Conservation (phyloP, 2,113 vertebrate genomes). For the Siniperca knerii region DNA sequence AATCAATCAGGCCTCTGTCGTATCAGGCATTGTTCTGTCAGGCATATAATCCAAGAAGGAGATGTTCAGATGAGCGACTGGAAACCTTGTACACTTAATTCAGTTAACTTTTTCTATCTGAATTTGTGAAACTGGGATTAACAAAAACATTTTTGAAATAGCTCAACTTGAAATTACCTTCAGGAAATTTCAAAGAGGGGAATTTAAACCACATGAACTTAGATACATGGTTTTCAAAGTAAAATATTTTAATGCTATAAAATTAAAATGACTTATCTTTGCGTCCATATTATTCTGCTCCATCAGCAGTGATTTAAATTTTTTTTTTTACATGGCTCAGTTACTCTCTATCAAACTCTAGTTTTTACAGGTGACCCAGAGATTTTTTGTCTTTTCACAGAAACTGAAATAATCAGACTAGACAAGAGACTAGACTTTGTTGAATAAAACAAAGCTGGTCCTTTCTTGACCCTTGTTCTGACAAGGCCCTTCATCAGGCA, state of each 20-base stretch:
- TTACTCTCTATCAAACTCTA: not conserved
- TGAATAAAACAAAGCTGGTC: constrained; percentile 24
- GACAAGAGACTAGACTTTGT: constrained; percentile 17
- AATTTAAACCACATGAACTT: too few relatives aligned
- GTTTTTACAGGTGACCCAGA: not conserved
- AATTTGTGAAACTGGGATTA: not conserved
- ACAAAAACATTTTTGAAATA: not conserved
- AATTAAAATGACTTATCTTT: not conserved
- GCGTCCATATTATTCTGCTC: not conserved
- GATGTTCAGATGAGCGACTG: not conserved
- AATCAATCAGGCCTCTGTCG: not conserved
- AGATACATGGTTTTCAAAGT: not conserved
- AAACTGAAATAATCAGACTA: not conserved
- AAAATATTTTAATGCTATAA: not conserved
- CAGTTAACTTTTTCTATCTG: not conserved
- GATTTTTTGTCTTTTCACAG: not conserved
- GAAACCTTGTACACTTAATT: not conserved
- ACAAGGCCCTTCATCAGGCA: constrained; percentile 40
- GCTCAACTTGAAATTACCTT: not conserved
- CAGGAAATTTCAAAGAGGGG: not conserved
- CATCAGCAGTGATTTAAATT: not conserved
- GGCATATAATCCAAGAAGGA: not conserved
- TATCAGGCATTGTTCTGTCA: not conserved
- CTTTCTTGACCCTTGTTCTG: constrained; percentile 41
- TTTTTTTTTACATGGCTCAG: too few relatives aligned